phyloP scores from a whole-genome alignment of 2,797 vertebrate genomes.

The Eidolon dupreanum region DNA sequence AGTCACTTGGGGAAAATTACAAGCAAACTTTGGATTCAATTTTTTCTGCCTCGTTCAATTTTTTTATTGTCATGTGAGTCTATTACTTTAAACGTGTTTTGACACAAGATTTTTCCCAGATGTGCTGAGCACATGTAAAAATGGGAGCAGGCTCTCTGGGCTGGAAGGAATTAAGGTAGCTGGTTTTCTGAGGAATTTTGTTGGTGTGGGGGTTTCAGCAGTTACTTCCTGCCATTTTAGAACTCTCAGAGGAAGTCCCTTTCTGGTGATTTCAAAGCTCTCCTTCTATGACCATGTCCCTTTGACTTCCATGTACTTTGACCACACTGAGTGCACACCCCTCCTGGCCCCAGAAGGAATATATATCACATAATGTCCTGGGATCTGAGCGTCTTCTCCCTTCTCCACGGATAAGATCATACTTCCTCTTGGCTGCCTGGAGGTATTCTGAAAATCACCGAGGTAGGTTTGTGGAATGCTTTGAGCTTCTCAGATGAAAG shows the following conservation, averaged over 20 bases:
- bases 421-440: background rate
- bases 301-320: background rate
- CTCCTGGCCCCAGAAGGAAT: background rate
- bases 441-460: background rate
- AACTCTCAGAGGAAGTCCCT: background rate
- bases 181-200: background rate
- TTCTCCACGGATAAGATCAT: background rate
- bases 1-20: background rate
- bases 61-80: background rate
- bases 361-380: background rate
- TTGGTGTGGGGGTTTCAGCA: background rate
- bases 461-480: constrained; percentile 2
- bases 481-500: constrained; percentile 41
- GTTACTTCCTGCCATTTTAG: background rate
- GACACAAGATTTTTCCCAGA: background rate
- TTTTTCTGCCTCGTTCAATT: background rate
- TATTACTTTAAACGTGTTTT: constrained; percentile 22
- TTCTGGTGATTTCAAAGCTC: background rate
- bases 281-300: background rate
- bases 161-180: background rate
- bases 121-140: background rate
- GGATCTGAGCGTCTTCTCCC: background rate
- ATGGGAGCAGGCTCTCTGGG: background rate
- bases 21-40: background rate
- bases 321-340: background rate